These are phyloP conservation scores for Pseudopodoces humilis DNA, from an alignment of 2,113 vertebrate genomes.

Conservation along the genomic window DNA sequence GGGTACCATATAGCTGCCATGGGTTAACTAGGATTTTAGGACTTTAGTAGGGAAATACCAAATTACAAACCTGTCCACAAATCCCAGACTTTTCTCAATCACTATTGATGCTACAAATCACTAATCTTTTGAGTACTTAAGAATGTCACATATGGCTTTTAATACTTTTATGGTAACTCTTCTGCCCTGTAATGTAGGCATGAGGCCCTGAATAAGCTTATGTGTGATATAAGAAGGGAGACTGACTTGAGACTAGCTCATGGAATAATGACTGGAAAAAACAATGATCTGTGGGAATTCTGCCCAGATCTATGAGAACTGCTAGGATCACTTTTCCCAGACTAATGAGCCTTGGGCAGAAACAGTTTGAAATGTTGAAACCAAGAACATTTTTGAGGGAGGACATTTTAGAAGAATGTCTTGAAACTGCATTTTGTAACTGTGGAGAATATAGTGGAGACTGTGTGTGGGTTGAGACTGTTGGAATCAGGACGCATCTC, in stretches of 20 bases:
- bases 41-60: not conserved
- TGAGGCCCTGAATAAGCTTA: not conserved
- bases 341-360: conserved; percentile 27
- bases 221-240: not conserved
- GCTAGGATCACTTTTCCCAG: not conserved
- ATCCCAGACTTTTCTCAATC: not conserved
- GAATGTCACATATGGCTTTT: not conserved
- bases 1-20: rapidly evolving
- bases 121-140: not conserved
- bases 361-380: conserved; percentile 47
- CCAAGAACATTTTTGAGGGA: conserved; percentile 55
- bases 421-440: conserved; percentile 34
- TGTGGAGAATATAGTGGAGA: not conserved
- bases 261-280: conserved; percentile 31
- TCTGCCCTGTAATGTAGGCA: not conserved
- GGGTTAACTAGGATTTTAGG: not conserved
- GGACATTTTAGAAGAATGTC: conserved; percentile 36
- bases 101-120: not conserved
- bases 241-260: not conserved
- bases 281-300: conserved; percentile 16
- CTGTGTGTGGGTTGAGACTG: not conserved
- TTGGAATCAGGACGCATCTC: not conserved
- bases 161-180: not conserved
- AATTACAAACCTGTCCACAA: not conserved
- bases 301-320: conserved; percentile 24